Evolutionary conservation across 2,888 invertebrate genomes (phyloP), one percentile per base, ranked within the genome.

Genomic region (Microplitis deprimator): DNA sequence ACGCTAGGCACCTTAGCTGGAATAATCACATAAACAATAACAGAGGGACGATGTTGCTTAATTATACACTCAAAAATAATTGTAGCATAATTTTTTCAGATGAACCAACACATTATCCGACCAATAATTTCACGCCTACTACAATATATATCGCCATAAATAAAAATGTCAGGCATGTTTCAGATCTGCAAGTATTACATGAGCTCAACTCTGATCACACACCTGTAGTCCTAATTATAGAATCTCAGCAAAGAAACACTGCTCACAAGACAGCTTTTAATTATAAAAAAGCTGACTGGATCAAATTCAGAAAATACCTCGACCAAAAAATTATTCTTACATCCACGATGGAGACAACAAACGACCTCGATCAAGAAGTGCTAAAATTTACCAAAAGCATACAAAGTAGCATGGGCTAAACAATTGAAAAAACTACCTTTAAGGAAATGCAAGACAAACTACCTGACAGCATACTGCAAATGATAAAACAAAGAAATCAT

Each of bases 171-270:
- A 73, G 41, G 0, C 65, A 73, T 16, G 70, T 69, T 13, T 73
- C 68, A 16, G 29, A 73, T 5, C 62, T 77, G 1, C n/a, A 68
- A 68, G 68, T 68, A 5, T 59, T 77, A 4, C 69, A 74, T 38
- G 79, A 81, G 77, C 75, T 81, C 1, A 80, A 61, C 70, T 81
- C 82, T 16, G 81, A 82, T 20, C 82, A 82, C 60, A 70, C 70
- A 10, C 81, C 81, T 39, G 71, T 82, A 2, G 69, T 73, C 8
- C 62, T 77, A 10, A 67, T 8, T 1, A 16, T 79, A 8, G 62
- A 39, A 16, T 60, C 67, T 16, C 71, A 75, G 8, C 6, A 13
- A 20, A 29, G 68, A 39, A n/a, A 70, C 10, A 16, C 4, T 7
- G 62, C 16, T 5, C 8, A 29, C 40, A 71, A 65, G 13, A 20